Conservation (phyloP, 2,888 invertebrate genomes). For the Slavum lentiscoides region DNA sequence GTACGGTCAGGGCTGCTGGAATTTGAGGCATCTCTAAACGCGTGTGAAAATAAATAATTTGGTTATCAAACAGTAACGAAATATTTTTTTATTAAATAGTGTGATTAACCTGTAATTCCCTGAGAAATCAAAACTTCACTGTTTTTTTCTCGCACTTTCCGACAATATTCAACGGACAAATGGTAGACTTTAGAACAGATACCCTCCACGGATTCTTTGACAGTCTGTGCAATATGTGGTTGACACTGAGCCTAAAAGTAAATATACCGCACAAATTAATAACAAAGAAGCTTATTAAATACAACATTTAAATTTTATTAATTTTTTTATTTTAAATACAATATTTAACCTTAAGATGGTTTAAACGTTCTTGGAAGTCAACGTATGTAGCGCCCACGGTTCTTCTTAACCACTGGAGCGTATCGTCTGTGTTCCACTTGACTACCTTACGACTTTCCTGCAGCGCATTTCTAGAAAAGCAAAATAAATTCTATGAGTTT, state of each 20-base stretch:
- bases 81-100: not conserved
- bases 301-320: too few species aligned
- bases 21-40: conserved; percentile 66
- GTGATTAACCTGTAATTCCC: conserved; percentile 67
- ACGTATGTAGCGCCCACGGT: conserved; percentile 93
- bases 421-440: conserved; percentile 98
- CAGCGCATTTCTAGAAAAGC: conserved; percentile 74
- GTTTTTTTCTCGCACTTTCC: conserved; percentile 87
- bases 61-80: not conserved
- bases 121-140: conserved; percentile 83
- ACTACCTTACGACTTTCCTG: conserved; percentile 94
- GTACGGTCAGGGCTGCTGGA: conserved; percentile 71
- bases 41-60: conserved; percentile 33
- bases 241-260: conserved; percentile 81
- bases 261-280: not conserved
- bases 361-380: conserved; percentile 85
- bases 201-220: conserved; percentile 91
- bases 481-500: not conserved
- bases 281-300: not conserved
- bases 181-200: conserved; percentile 93
- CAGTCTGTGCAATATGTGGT: conserved; percentile 92
- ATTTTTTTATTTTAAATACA: not conserved
- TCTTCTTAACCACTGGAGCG: conserved; percentile 91
- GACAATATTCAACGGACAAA: conserved; percentile 86
- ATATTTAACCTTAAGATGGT: conserved; percentile 73